Percentiles rank a stretch among this genome's conserved stretches.
Evolutionary conservation across 2,113 vertebrate species (phyloP).

Genomic region (Kobus ellipsiprymnus): DNA sequence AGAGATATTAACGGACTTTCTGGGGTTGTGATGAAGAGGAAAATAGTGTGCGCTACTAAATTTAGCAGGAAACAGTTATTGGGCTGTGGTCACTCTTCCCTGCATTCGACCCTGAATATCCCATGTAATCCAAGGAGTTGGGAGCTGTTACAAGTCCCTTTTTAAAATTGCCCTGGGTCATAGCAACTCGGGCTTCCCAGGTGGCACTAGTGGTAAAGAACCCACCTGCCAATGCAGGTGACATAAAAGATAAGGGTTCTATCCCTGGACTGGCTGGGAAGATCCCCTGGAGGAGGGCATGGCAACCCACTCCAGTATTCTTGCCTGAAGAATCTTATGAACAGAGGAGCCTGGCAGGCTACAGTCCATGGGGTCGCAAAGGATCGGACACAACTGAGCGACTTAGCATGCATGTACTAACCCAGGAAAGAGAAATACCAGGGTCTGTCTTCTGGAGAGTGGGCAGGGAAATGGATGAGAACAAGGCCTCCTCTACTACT

Average conservation of each 20-base stretch:
- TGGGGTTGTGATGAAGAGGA: not conserved
- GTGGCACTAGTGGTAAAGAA: not conserved
- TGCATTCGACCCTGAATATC: not conserved
- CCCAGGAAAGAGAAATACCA: not conserved
- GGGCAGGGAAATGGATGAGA: not conserved
- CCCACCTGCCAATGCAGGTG: not conserved
- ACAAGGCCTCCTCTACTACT: not conserved
- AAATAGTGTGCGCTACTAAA: not conserved
- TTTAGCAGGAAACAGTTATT: not conserved
- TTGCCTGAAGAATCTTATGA: not conserved
- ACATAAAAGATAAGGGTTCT: not conserved
- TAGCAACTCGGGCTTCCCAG: not conserved
- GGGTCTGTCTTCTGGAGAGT: not conserved
- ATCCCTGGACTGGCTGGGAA: not conserved
- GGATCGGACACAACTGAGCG: not conserved
- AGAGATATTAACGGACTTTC: not conserved
- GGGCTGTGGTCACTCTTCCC: not conserved
- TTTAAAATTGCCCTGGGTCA: not conserved
- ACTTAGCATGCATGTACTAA: not conserved
- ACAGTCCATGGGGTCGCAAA: not conserved
- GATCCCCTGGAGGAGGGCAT: not conserved
- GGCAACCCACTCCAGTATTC: not conserved
- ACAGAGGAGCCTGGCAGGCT: not conserved
- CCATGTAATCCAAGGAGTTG: not conserved
- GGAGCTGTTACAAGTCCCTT: not conserved